A percentile compares a stretch with the other conserved stretches of the same genome.
Evolutionary conservation across 2,888 invertebrate species (phyloP).

Genomic region (Bruchidius siliquastri): DNA sequence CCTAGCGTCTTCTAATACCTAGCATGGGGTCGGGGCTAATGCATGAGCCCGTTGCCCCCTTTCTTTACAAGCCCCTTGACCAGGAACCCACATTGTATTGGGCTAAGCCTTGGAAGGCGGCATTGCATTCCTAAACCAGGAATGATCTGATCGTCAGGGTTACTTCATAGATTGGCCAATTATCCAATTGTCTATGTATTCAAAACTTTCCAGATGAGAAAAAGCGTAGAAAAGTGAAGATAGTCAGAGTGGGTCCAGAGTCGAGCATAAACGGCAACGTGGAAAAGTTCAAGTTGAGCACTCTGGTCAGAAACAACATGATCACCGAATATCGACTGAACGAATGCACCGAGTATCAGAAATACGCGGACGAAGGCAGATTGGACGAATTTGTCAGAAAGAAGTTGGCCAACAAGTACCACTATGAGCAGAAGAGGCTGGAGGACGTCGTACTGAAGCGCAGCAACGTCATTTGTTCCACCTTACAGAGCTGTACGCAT

Average conservation of each 20-base stretch:
- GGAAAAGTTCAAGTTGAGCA: slow-evolving; percentile 43
- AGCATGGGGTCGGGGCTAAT: no score
- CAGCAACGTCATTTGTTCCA: slow-evolving; percentile 29
- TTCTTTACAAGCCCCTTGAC: no score
- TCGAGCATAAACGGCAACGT: slow-evolving; percentile 47
- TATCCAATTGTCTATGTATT: no score
- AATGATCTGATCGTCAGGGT: no score
- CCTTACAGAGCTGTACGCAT: slow-evolving; percentile 27
- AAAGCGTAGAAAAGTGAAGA: slow-evolving; percentile 20
- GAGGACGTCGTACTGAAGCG: slow-evolving; percentile 24
- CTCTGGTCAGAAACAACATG: slow-evolving; percentile 39
- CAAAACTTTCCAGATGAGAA: not conserved
- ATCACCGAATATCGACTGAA: slow-evolving; percentile 13
- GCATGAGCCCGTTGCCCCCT: no score
- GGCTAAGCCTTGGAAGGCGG: no score
- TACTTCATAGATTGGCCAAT: no score
- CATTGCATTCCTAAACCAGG: no score
- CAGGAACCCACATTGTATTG: no score
- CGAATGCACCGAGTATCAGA: slow-evolving; percentile 15
- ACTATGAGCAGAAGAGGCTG: slow-evolving; percentile 18
- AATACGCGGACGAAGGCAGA: slow-evolving; percentile 12
- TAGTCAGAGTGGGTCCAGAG: slow-evolving; percentile 51
- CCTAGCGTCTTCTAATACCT: no score
- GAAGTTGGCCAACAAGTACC: slow-evolving; percentile 20
- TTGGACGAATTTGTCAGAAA: slow-evolving; percentile 16